Evolutionary conservation across 2,888 invertebrate species (phyloP), one percentile per base, ranked within the genome.

Genomic region (Xylota segnis): DNA sequence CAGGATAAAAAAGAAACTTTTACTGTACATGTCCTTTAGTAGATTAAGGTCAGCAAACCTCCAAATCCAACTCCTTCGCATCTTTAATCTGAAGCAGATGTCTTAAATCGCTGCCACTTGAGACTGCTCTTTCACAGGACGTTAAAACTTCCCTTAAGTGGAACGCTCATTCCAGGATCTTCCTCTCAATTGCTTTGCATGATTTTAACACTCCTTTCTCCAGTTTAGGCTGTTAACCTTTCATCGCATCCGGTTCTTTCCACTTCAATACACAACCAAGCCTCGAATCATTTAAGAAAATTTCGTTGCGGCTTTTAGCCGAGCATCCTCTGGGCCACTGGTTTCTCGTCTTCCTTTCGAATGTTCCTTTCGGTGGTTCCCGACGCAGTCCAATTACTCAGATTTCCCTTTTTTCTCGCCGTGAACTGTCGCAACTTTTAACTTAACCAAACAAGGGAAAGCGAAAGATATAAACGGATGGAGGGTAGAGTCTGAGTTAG

Each of bases 381-480:
- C 29, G 14, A 34, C 16, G 50, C 70, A 70, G 76, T 76, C 84
- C 81, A 86, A 86, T 86, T 86, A 86, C 81, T 86, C 81, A 61
- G 70, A 71, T 61, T 84, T 63, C 43, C 32, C 23, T 18, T 65
- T 59, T 70, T 75, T 70, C 18, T 16, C 18, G 58, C 47, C 63
- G 27, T 63, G 71, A 75, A 76, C 59, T 81, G 81, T 81, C 76
- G 54, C 81, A 71, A 76, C 37, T 81, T 81, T 81, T 54, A 71
- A 86, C 81, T 71, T 59, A 59, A 63, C 37, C 71, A 76, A 81
- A 72, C 40, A 65, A 37, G 68, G n/a, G 40, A 58, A 50, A 75
- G 75, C 56, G 32, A 54, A 74, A 40, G 61, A 59, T 58, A 68
- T 54, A 45, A 61, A 32, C 12, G 23, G 23, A 37, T 32, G 32